Base-by-base conservation (phyloP, 2,113 vertebrate species). In the Ochotona princeps region DNA sequence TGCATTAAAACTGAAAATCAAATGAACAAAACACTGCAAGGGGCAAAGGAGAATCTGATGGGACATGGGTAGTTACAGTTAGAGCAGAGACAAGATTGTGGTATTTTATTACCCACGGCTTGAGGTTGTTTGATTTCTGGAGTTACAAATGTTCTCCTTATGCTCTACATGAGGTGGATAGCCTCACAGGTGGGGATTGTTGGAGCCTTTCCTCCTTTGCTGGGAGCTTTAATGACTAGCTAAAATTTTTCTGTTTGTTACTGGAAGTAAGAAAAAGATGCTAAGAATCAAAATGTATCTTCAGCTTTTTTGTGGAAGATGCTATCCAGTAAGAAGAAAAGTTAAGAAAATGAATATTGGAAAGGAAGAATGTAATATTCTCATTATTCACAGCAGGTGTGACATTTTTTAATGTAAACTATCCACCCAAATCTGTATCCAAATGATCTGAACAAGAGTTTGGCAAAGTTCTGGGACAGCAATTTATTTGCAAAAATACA, bases 191-290 rank as follows among this genome's bases (percentile, higher is more conserved):
- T 93, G 61, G 67, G 60, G 10, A 57, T 60, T 35, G 38, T 79
- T 93, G 8, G 10, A 83, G 14, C 32, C 32, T 84, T 87, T 90
- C 67, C 66, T 83, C 3, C 32, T 74, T 83, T 51, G 20, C 18
- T 90, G 0, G 72, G 32, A 90, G 8, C 10, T 81, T 96, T 92
- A 87, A 87, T 84, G n/a, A 87, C 54, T 87, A 80, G 72, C 30
- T 89, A 26, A 74, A 85, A 87, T 5, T 67, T 92, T 78, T 83
- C 6, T 60, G 54, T 84, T 76, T 85, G 21, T 76, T 84, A 54
- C 30, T 61, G 49, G 8, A 0, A 72, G 44, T 88, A 74, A 86
- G 67, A 63, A 93, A 92, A 92, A 70, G 17, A 80, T 75, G 17
- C 9, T 14, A 4, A 44, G 44, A 74, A 65, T 74, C 13, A 79